phyloP scores from a whole-genome alignment of 2,888 invertebrate species.

The Eupithecia pulchellata region DNA sequence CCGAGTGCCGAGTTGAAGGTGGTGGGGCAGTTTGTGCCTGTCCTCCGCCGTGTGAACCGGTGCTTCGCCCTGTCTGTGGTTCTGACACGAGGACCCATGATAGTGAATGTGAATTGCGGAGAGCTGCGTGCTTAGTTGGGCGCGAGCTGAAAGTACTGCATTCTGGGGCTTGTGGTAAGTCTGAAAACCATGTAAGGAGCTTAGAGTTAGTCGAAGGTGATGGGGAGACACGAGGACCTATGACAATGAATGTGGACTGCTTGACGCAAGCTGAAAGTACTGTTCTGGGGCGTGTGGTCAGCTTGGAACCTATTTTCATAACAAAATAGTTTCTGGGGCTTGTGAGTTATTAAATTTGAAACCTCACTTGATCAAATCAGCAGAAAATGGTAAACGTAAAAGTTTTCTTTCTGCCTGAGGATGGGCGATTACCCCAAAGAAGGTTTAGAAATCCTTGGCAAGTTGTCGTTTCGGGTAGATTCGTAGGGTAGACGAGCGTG shows the following conservation, averaged over 20 bases:
- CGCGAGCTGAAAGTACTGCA: slow-evolving; percentile 76
- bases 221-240: slow-evolving; percentile 93
- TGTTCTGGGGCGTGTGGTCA: slow-evolving; percentile 67
- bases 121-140: slow-evolving; percentile 88
- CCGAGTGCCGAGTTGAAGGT: slow-evolving; percentile 93
- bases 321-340: slow-evolving; percentile 73
- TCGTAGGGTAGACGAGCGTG: too few species aligned
- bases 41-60: slow-evolving; percentile 91
- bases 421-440: too few species aligned
- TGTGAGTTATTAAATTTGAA: neutral
- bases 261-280: slow-evolving; percentile 67
- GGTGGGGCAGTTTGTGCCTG: slow-evolving; percentile 93
- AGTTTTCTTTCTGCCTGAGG: too few species aligned
- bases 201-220: too few species aligned
- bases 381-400: too few species aligned
- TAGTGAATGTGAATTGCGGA: slow-evolving; percentile 92
- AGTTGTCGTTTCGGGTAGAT: too few species aligned
- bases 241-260: slow-evolving; percentile 93
- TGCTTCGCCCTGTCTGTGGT: slow-evolving; percentile 93
- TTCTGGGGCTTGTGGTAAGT: slow-evolving; percentile 80
- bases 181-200: neutral
- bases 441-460: too few species aligned
- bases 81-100: slow-evolving; percentile 93
- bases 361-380: too few species aligned
- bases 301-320: too few species aligned